Evolutionary conservation across 2,888 invertebrate genomes (phyloP), one percentile per base, ranked within the genome.

Genomic region (Yponomeuta plumbellus): DNA sequence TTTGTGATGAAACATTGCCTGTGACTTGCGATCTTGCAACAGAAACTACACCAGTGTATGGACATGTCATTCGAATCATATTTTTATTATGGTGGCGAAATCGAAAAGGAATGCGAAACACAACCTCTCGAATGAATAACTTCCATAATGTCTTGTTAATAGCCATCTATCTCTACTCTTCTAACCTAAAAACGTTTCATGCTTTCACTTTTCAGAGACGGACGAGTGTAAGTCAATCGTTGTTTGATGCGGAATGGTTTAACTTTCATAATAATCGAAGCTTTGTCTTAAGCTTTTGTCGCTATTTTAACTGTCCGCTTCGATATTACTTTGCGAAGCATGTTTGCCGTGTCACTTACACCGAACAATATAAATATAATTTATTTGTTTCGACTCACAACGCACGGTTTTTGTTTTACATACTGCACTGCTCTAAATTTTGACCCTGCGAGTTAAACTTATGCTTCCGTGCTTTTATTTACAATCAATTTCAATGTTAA

Each of bases 191-290:
- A 86, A 81, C 83, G 88, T 66, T 79, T 86, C 87, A 83, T 89
- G 88, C 89, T 89, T 86, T 88, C 88, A 84, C 79, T 86, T 90
- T 91, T 86, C 90, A 91, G 90, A 89, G 75, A 81, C 87, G 89
- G 90, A 90, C 85, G 89, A 90, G 86, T 89, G 90, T 91, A 90
- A 91, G 90, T 89, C 79, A 76, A 80, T 77, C 83, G 79, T 85
- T 81, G 77, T 81, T 76, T 81, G 83, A 78, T 73, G 79, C 72
- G 76, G 70, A 77, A 67, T 70, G 68, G 74, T 76, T 75, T 80
- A 83, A 84, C 44, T 52, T 83, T 81, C 79, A 76, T 79, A 71
- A 77, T 75, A 82, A 80, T 82, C 81, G 17, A 84, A 82, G 75
- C 68, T 77, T 73, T 76, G 20, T 76, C 44, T 52, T 74, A 71